Base-by-base conservation (phyloP, 92 coral and sea anemone species). In the Palythoa heliodiscus region DNA sequence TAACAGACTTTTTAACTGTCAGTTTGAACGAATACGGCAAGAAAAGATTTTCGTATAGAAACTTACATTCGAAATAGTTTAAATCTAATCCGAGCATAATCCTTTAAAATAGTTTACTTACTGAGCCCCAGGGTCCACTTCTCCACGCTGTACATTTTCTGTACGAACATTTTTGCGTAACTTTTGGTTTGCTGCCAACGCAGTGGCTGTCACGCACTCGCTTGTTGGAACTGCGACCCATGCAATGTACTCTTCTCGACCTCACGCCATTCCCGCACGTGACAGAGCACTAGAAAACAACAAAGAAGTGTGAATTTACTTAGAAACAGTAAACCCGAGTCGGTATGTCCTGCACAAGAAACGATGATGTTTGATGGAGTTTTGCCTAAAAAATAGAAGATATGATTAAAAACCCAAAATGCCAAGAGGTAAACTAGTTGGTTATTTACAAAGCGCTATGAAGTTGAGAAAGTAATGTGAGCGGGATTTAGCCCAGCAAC, bases 91-190 rank as follows among this genome's bases (percentile, higher is more conserved):
- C 50, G 5, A 0, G 50, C 50, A 43, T 43, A 3, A n/a, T 1
- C 20, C 24, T 63, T 5, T 5, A 63, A 2, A 1, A 61, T 19
- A 24, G n/a, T 20, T 48, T 19, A 60, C 71, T 80, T 66, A 80
- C 84, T 17, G 84, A 80, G 11, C 84, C 66, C 84, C 84, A 80
- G 5, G 74, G 61, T 20, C 73, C 84, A 80, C 35, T 80, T 19
- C 61, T 64, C 84, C 84, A 80, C n/a, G 58, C 24, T 67, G 84
- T 48, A 80, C 84, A 80, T 29, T 67, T 80, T 43, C 25, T 35
- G 4, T 70, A 39, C 17, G 73, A 80, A 48, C 84, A 80, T 22
- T 48, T 64, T 35, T 23, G 73, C 22, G 74, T 12, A 66, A 39
- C 24, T 48, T 25, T 66, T 48, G 84, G 84, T 35, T 80, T 80